Conservation (phyloP, 2,797 vertebrate species). For the Crotalus adamanteus region DNA sequence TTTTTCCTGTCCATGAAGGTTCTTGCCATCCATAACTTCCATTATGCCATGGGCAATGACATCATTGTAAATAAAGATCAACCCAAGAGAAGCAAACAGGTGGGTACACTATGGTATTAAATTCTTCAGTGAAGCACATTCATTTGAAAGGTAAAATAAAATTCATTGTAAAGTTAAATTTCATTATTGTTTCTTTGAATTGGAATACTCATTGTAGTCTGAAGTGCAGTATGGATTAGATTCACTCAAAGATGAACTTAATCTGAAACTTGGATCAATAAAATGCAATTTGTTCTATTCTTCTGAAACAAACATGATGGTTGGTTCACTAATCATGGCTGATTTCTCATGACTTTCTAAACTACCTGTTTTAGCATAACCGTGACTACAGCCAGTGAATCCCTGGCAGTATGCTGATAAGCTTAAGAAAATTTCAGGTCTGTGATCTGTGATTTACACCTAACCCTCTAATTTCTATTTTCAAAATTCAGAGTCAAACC, state of each 20-base stretch:
- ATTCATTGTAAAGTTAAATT: background rate
- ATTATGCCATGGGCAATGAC: background rate
- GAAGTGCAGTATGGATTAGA: background rate
- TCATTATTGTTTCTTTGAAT: background rate
- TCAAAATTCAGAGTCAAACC: background rate
- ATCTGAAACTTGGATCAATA: background rate
- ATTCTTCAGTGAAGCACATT: background rate
- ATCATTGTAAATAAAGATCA: background rate
- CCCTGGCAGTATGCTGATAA: background rate
- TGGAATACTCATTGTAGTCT: background rate
- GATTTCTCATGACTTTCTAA: background rate
- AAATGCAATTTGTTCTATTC: background rate
- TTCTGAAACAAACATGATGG: background rate
- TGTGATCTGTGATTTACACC: background rate
- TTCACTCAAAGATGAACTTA: background rate
- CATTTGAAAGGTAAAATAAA: background rate
- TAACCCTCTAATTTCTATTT: background rate
- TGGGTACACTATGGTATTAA: background rate
- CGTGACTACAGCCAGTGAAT: background rate
- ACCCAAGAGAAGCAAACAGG: background rate
- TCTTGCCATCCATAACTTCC: constrained; percentile 20
- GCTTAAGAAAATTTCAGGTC: background rate
- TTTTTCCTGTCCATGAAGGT: constrained; percentile 44
- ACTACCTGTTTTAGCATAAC: background rate
- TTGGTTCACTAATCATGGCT: background rate